Evolutionary conservation across 2,888 invertebrate species (phyloP).

Genomic region (Drosophila paucipuncta): DNA sequence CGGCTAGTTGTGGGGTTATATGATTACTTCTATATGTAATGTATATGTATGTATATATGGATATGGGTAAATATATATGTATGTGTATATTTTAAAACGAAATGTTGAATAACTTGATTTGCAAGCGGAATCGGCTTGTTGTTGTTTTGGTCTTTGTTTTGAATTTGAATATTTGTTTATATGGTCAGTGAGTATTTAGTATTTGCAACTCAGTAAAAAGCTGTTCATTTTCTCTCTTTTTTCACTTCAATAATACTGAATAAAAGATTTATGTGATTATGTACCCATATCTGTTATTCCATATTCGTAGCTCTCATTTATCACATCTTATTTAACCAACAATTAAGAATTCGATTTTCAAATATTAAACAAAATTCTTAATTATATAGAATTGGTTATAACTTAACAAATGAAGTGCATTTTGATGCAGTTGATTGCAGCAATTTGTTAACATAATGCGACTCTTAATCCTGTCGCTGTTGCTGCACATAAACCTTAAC

Average conservation of each 20-base stretch:
- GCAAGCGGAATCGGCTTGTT: slow-evolving; percentile 39
- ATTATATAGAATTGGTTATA: background rate
- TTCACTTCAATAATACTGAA: background rate
- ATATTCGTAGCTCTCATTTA: background rate
- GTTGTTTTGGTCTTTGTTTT: slow-evolving; percentile 13
- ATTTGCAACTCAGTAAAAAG: background rate
- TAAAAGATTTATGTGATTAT: background rate
- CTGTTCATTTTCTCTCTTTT: background rate
- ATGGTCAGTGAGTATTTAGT: slow-evolving; percentile 4
- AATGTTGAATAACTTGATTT: slow-evolving; percentile 74
- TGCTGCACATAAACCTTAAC: background rate
- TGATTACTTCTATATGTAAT: slow-evolving; percentile 5
- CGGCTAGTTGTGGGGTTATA: background rate
- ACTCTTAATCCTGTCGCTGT: background rate
- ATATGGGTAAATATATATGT: background rate
- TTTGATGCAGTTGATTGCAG: background rate
- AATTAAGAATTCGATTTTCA: background rate
- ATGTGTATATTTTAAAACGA: slow-evolving; percentile 32
- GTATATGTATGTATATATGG: background rate
- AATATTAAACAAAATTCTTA: background rate
- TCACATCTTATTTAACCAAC: background rate
- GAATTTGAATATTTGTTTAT: slow-evolving; percentile 18
- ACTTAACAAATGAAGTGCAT: background rate
- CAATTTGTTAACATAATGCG: background rate
- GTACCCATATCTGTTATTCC: background rate